Evolutionary conservation across 2,888 invertebrate genomes (phyloP), one percentile per base, ranked within the genome.

Genomic region (Ichneumoninae sp.): DNA sequence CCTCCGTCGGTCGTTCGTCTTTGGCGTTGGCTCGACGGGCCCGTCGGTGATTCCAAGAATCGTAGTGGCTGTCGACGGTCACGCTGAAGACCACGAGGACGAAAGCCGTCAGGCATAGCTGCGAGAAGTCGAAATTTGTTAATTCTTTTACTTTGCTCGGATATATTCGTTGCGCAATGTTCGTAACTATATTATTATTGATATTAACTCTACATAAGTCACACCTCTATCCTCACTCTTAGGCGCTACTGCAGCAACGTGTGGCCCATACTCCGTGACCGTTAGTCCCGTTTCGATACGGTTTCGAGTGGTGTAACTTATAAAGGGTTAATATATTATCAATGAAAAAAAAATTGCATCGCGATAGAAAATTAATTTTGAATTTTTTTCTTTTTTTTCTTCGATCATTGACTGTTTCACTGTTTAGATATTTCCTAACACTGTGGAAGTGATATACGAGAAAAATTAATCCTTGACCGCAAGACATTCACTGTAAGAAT

Each of bases 21-120:
- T 92, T 86, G 40, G 6, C 52, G 94, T 93, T 94, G 92, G 66
- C 89, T 54, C 33, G 19, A 30, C 76, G 36, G 44, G 22, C 4
- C 57, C 87, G 74, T 26, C 75, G 85, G 19, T 68, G 16, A 77
- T 47, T 85, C 60, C 79, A 85, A 1, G 82, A 0, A 22, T 40
- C 10, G 84, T 16, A 3, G 83, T 69, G 40, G 16, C 69, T 30
- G 4, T 30, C 60, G n/a, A 22, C 65, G 6, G 66, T 57, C 26
- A 52, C 74, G 65, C 52, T 44, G 68, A 66, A 10, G 52, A 44
- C 50, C 26, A 44, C 66, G 8, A 80, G n/a, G 30, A 72, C 79
- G 79, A 80, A 19, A 16, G 44, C 72, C 72, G 72, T 72, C 79
- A 66, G 66, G 30, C 66, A 72, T 26, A 72, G 30, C 79, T 80